Evolutionary conservation across 2,888 invertebrate species (phyloP).

Genomic region (Lissonota sp.): DNA sequence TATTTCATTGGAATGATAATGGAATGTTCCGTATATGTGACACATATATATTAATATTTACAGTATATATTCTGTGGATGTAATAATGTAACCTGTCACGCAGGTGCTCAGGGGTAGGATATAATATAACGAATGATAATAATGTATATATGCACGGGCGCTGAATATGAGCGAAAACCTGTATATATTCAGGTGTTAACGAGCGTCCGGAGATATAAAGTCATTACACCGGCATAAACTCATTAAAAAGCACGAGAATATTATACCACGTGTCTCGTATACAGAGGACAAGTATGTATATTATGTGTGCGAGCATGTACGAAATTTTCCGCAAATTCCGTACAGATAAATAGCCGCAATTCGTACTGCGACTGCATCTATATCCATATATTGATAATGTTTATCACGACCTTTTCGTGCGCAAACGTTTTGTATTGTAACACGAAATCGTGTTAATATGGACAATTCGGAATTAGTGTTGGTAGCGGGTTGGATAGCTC

Average conservation of each 20-base stretch:
- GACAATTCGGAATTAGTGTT: too few species aligned
- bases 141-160: slow-evolving; percentile 4
- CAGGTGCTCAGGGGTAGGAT: slow-evolving; percentile 50
- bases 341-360: slow-evolving; percentile 31
- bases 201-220: slow-evolving; percentile 56
- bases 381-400: slow-evolving; percentile 43
- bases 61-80: slow-evolving; percentile 11
- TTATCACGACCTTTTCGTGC: slow-evolving; percentile 9
- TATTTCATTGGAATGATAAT: too few species aligned
- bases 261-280: slow-evolving; percentile 16
- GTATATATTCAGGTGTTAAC: slow-evolving; percentile 60
- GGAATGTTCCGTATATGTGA: too few species aligned
- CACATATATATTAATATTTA: neutral
- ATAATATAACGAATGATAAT: slow-evolving; percentile 49
- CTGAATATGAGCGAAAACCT: slow-evolving; percentile 36
- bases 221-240: slow-evolving; percentile 57
- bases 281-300: neutral
- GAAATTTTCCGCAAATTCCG: slow-evolving; percentile 39
- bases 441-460: too few species aligned
- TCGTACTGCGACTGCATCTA: slow-evolving; percentile 7
- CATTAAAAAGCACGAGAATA: slow-evolving; percentile 51
- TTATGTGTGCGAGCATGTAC: slow-evolving; percentile 8
- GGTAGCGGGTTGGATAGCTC: too few species aligned
- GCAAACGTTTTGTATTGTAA: neutral
- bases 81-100: slow-evolving; percentile 53